Percentiles rank a stretch among this genome's conserved stretches.
Evolutionary conservation across 2,888 invertebrate genomes (phyloP).

Genomic region (Oxyscelio sp.): DNA sequence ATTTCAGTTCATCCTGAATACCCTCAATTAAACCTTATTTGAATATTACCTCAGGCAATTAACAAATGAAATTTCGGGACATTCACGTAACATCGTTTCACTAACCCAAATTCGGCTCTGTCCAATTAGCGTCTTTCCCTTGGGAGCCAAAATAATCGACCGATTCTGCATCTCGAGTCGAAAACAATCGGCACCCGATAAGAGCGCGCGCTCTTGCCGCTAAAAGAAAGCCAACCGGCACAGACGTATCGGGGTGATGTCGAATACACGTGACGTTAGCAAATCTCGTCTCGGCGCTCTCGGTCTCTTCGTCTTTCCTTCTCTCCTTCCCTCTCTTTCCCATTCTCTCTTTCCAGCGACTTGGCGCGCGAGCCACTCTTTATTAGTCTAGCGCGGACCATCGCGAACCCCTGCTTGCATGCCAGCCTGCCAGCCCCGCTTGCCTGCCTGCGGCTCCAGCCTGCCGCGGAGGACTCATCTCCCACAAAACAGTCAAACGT

Average conservation of each 20-base stretch:
- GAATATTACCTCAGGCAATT: no score
- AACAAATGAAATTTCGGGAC: no score
- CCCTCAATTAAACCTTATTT: no score
- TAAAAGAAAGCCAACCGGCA: conserved; percentile 54
- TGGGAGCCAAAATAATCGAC: no score
- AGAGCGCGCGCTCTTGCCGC: conserved; percentile 17
- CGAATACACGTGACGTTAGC: conserved; percentile 86
- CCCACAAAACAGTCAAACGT: no score
- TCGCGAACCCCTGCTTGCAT: conserved; percentile 85
- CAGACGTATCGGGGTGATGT: conserved; percentile 81
- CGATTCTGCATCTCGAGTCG: no score
- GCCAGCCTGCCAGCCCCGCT: no score
- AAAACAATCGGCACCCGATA: background rate
- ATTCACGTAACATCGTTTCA: no score
- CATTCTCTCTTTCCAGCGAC: conserved; percentile 80
- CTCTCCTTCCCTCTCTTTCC: conserved; percentile 74
- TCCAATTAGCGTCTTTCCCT: no score
- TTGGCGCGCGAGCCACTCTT: conserved; percentile 87
- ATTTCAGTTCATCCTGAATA: no score
- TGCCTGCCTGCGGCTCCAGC: conserved; percentile 77
- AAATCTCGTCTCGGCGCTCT: conserved; percentile 82
- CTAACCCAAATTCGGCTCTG: no score
- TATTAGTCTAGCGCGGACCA: conserved; percentile 88
- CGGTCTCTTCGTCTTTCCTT: no score
- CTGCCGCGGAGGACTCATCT: conserved; percentile 44